Evolutionary conservation across 2,888 invertebrate genomes (phyloP), one percentile per base, ranked within the genome.

Genomic region (Criorhina ranunculi): DNA sequence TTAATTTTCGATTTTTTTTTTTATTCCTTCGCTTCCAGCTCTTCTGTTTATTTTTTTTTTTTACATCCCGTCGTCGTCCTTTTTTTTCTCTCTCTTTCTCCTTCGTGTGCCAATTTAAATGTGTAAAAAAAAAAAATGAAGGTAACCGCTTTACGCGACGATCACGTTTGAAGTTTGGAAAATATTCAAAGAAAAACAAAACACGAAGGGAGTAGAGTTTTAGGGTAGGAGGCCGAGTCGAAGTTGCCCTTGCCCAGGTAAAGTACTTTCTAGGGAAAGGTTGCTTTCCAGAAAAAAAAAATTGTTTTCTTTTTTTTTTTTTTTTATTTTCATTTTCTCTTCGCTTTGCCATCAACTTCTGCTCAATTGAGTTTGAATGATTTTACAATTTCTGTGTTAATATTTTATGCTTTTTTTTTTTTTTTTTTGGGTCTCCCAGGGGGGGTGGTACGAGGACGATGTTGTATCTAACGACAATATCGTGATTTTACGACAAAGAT

Each of bases 361-460:
- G 66, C 70, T 66, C 85, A 85, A 85, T 72, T 85, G 80, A 70
- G 59, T 75, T 76, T 80, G 60, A 85, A 85, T 80, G 80, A 76
- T 80, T 85, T 70, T 85, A 75, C 79, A 80, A 85, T 85, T 80
- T 70, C 80, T 66, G 53, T 80, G 85, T 76, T 85, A 85, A 85
- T 80, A 80, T 70, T 80, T 80, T 70, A 80, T 66, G 59, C 51
- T 59, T 57, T 79, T 66, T 11, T 24, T 55, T 12, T 8, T 5
- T 35, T 31, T 15, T n/a, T 24, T 24, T 24, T 4, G 24, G 24
- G n/a, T 37, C n/a, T 40, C 5, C 37, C 6, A 8, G 1, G 42
- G 3, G 8, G 31, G 12, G 5, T 1, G 40, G 35, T n/a, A 9
- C 11, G 11, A 5, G 6, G 17, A 53, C 15, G 44, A 55, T 49